These are phyloP conservation scores for Rhopalosiphum padi DNA, from an alignment of 1,140 invertebrate species.

Conservation along the genomic window DNA sequence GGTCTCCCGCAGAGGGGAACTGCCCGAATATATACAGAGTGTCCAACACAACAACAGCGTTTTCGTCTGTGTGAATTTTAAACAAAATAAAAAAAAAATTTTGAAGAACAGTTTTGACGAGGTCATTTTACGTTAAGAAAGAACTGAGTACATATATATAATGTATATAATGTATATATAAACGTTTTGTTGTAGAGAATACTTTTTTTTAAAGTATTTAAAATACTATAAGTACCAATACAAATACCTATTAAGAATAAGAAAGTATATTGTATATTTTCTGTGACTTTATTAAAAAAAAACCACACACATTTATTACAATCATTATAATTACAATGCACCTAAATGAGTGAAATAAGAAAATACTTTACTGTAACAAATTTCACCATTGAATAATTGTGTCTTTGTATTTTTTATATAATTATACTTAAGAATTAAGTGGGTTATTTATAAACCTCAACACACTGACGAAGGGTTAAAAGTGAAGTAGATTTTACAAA, in stretches of 20 bases:
- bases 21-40: background rate
- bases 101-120: background rate
- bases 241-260: background rate
- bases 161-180: background rate
- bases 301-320: background rate
- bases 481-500: background rate
- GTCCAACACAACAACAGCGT: background rate
- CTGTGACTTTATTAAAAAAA: background rate
- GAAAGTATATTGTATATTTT: background rate
- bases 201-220: background rate
- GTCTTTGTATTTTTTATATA: background rate
- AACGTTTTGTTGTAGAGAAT: background rate
- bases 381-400: background rate
- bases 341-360: background rate
- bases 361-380: background rate
- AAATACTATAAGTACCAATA: background rate
- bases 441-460: too few species aligned
- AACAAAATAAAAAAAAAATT: background rate
- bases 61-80: too few species aligned
- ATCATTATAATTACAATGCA: background rate
- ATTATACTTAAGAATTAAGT: background rate
- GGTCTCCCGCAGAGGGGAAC: background rate
- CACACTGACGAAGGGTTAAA: background rate
- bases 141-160: background rate
- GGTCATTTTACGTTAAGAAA: background rate